Percentiles rank a stretch among this genome's conserved stretches.
phyloP scores from a whole-genome alignment of 2,888 invertebrate genomes.

The Scaptodrosophila latifasciaeformis region DNA sequence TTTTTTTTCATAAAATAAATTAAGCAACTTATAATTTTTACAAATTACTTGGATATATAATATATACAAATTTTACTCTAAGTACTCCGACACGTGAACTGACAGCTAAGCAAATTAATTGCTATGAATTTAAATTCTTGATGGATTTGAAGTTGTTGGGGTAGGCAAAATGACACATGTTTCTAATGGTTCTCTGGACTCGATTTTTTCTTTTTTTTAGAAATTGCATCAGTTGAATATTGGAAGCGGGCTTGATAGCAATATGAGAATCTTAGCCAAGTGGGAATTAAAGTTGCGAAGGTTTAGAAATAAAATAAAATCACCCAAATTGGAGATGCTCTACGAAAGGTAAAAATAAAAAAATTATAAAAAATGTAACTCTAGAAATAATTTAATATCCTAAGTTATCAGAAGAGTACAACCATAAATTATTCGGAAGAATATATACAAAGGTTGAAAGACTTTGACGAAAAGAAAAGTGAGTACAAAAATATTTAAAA shows the following conservation, averaged over 20 bases:
- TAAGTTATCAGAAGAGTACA: conserved; percentile 38
- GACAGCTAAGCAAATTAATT: conserved; percentile 66
- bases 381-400: neutral
- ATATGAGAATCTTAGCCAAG: conserved; percentile 52
- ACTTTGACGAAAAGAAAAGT: conserved; percentile 26
- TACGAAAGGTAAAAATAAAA: conserved; percentile 38
- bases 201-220: neutral
- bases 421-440: conserved; percentile 31
- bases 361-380: neutral
- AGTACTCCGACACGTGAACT: too few species aligned
- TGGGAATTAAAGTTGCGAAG: conserved; percentile 33
- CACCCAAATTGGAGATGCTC: conserved; percentile 39
- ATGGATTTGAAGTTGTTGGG: conserved; percentile 43
- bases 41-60: too few species aligned
- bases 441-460: conserved; percentile 27
- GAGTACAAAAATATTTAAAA: too few species aligned
- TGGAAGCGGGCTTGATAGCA: conserved; percentile 6
- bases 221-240: conserved; percentile 5
- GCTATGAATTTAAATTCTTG: conserved; percentile 31
- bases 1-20: conserved; percentile 21
- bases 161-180: conserved; percentile 53
- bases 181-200: conserved; percentile 35
- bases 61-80: too few species aligned
- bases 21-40: too few species aligned
- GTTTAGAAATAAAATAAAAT: conserved; percentile 34